Evolutionary conservation across 2,888 invertebrate genomes (phyloP).

Genomic region (Hirtodrosophila confusa): DNA sequence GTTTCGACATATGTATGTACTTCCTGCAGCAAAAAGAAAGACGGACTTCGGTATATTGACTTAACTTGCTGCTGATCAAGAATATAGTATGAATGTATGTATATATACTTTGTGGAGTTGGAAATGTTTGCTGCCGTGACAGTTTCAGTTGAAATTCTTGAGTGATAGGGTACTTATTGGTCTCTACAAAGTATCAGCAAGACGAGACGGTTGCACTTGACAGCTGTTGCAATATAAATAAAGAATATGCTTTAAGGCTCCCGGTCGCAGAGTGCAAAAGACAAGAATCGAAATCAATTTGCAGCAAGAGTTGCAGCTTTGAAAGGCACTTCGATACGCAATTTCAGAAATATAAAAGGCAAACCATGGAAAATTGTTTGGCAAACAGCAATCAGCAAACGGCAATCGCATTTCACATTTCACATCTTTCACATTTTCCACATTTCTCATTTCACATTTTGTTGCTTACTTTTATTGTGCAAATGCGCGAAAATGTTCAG

Average conservation of each 20-base stretch:
- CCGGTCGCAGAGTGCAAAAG: constrained; percentile 2
- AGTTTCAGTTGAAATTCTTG: no score
- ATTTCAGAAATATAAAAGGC: constrained; percentile 8
- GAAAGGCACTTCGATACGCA: background rate
- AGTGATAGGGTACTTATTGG: no score
- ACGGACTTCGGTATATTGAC: no score
- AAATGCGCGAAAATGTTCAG: constrained; percentile 39
- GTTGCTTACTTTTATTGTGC: constrained; percentile 46
- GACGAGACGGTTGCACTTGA: constrained; percentile 3
- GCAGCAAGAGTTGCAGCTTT: constrained; percentile 16
- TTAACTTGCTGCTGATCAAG: no score
- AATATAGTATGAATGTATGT: no score
- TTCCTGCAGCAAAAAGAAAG: no score
- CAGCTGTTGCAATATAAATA: constrained; percentile 18
- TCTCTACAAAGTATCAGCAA: no score
- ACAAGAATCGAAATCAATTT: constrained; percentile 45
- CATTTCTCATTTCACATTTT: constrained; percentile 17
- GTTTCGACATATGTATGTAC: no score
- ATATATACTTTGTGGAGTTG: no score
- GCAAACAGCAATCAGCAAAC: constrained; percentile 35
- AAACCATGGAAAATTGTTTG: constrained; percentile 34
- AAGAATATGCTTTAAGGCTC: background rate
- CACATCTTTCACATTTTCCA: constrained; percentile 12
- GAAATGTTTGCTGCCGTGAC: no score
- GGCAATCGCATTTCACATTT: constrained; percentile 32